These are phyloP conservation scores for Tenthredo scrophulariae DNA, from an alignment of 2,888 invertebrate genomes.

Conservation along the genomic window DNA sequence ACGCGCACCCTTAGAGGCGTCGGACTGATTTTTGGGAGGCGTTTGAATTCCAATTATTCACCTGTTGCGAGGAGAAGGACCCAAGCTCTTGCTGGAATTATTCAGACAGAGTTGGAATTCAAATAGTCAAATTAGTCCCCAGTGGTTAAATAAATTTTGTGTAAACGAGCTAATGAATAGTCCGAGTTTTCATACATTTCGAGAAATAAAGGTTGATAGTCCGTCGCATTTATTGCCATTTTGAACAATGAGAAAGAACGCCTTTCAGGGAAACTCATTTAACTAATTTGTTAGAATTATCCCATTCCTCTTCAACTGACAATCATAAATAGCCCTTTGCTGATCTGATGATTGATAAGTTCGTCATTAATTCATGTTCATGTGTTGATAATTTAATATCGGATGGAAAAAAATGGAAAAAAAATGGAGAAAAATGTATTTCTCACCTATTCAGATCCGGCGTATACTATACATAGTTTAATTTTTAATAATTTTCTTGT, in stretches of 20 bases:
- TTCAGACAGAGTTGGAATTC: background rate
- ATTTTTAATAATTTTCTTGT: background rate
- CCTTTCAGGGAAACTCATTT: background rate
- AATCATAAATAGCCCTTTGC: background rate
- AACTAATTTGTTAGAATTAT: background rate
- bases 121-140: background rate
- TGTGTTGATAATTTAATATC: background rate
- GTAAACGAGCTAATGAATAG: background rate
- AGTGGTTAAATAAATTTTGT: background rate
- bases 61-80: background rate
- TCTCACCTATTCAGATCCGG: background rate
- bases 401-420: background rate
- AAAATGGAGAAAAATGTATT: background rate
- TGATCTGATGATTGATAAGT: no score
- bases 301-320: background rate
- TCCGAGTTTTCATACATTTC: background rate
- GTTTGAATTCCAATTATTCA: background rate
- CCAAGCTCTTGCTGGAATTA: background rate
- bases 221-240: background rate
- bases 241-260: background rate
- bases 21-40: constrained; percentile 10
- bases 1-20: constrained; percentile 44
- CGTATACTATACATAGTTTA: background rate
- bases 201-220: background rate
- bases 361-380: background rate